Evolutionary conservation across 2,113 vertebrate genomes (phyloP).

Genomic region (Urocolius indicus): DNA sequence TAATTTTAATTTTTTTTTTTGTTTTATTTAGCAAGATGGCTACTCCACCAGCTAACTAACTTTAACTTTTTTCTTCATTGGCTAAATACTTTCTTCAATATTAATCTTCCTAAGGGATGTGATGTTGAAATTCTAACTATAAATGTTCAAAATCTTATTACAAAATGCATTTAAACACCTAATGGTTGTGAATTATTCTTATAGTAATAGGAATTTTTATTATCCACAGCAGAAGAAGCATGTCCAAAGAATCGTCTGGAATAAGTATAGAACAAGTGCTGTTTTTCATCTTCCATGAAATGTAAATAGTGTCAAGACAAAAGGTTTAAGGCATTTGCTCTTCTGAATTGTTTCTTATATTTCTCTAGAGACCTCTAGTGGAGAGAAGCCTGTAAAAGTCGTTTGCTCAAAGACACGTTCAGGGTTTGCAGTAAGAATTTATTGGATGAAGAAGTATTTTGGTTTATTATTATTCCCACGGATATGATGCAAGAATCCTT

Average conservation of each 20-base stretch:
- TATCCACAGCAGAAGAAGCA: not conserved
- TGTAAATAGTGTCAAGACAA: not conserved
- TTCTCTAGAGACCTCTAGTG: constrained; percentile 82
- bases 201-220: not conserved
- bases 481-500: not conserved
- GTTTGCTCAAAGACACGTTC: not conserved
- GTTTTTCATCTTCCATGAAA: not conserved
- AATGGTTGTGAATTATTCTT: not conserved
- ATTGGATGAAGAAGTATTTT: not conserved
- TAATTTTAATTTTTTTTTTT: not conserved
- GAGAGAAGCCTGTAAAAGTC: constrained; percentile 22
- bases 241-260: not conserved
- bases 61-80: not conserved
- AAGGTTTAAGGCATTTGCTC: not conserved
- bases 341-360: constrained; percentile 18
- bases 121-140: not conserved
- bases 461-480: not conserved
- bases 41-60: not conserved
- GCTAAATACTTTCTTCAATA: not conserved
- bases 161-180: not conserved
- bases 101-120: not conserved
- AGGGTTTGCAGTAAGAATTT: not conserved
- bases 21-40: not conserved
- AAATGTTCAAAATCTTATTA: not conserved
- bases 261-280: not conserved